phyloP scores from a whole-genome alignment of 2,888 invertebrate genomes.

The Lochmaea crataegi region DNA sequence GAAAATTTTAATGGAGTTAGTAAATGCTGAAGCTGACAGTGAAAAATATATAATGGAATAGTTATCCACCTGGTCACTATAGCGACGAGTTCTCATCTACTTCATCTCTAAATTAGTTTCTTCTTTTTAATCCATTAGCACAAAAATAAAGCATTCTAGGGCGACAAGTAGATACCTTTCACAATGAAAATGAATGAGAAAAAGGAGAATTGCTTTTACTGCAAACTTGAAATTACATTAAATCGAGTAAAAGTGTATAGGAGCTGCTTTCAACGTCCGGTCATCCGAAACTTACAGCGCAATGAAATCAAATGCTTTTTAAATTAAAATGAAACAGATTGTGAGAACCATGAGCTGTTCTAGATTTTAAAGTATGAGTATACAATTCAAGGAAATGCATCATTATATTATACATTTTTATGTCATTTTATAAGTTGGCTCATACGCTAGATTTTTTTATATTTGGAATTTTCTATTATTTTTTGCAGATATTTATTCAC shows the following conservation, averaged over 20 bases:
- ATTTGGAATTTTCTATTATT: too few species aligned
- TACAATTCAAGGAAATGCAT: too few species aligned
- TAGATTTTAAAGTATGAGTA: neutral
- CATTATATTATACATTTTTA: too few species aligned
- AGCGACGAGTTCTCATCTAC: neutral
- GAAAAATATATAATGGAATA: neutral
- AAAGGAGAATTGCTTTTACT: neutral
- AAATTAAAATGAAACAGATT: neutral
- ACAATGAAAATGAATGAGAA: neutral
- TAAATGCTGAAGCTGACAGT: neutral
- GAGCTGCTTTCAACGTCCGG: conserved; percentile 1
- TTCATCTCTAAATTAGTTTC: neutral
- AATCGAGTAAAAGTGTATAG: conserved; percentile 5
- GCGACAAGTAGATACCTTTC: neutral
- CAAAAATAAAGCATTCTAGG: neutral
- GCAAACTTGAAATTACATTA: conserved; percentile 3
- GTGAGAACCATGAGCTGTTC: neutral
- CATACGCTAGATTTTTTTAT: too few species aligned
- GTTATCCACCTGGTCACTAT: neutral
- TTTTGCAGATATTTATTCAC: too few species aligned
- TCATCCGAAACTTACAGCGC: neutral
- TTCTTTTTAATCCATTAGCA: neutral
- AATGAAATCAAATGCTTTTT: neutral
- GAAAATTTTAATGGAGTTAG: neutral
- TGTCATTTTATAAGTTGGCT: too few species aligned